Percentiles rank a stretch among this genome's conserved stretches.
phyloP scores from a whole-genome alignment of 2,113 vertebrate genomes.

The Gila orcuttii region DNA sequence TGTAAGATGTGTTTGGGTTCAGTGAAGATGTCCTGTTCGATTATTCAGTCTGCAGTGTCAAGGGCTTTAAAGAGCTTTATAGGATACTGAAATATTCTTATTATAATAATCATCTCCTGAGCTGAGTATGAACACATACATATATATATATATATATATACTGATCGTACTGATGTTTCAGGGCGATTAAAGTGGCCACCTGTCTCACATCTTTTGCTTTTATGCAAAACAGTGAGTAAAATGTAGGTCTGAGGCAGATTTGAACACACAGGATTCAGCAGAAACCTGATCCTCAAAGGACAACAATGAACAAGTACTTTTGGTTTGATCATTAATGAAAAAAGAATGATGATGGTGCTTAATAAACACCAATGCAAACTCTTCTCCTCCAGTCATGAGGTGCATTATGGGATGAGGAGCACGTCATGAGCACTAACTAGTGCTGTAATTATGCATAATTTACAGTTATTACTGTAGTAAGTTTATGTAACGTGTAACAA shows the following conservation, averaged over 20 bases:
- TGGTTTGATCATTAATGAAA: neutral
- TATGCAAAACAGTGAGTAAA: conserved; percentile 16
- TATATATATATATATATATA: too few species aligned
- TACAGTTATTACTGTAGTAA: too few species aligned
- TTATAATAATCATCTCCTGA: neutral
- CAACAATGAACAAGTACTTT: neutral
- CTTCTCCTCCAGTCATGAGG: neutral
- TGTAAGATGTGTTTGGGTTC: neutral
- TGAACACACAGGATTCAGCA: neutral
- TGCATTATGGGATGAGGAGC: neutral
- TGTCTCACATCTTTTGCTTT: neutral
- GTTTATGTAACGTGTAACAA: too few species aligned
- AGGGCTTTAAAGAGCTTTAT: neutral
- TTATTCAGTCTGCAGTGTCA: neutral
- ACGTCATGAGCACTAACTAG: neutral
- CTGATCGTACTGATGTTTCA: neutral
- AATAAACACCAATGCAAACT: neutral
- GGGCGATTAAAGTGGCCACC: neutral
- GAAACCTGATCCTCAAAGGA: neutral
- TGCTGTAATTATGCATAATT: too few species aligned
- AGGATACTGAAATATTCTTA: neutral
- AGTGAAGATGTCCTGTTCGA: too few species aligned
- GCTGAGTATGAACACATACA: neutral
- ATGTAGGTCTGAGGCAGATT: neutral
- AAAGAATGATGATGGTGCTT: neutral